Evolutionary conservation across 2,113 vertebrate species (phyloP).

Genomic region (Prionailurus bengalensis): DNA sequence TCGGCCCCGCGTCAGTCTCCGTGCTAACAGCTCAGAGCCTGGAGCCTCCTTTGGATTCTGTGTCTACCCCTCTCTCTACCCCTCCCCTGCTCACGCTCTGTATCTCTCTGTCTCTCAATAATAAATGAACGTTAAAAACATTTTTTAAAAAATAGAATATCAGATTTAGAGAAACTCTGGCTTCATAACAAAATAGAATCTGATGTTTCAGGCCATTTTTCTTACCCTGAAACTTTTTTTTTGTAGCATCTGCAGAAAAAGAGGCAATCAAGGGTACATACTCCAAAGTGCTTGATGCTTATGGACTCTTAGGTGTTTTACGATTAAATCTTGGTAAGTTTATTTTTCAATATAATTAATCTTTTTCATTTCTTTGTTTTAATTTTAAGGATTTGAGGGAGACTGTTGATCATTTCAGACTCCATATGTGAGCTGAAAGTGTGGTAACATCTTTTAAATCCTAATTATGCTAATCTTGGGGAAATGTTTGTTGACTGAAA

Average conservation of each 20-base stretch:
- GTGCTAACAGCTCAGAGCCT: no score
- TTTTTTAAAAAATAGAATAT: not conserved
- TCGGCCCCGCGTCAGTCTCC: no score
- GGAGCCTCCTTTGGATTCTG: no score
- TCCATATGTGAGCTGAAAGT: not conserved
- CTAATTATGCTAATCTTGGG: not conserved
- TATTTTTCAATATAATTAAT: not conserved
- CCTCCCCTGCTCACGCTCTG: no score
- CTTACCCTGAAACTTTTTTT: constrained; percentile 57
- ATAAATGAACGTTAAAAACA: no score
- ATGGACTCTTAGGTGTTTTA: constrained; percentile 97
- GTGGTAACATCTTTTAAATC: not conserved
- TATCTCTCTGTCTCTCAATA: no score
- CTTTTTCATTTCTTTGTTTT: constrained; percentile 48
- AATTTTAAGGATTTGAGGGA: constrained; percentile 27
- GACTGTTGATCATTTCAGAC: not conserved
- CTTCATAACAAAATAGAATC: constrained; percentile 7
- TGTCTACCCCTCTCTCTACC: no score
- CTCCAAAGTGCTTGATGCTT: constrained; percentile 96
- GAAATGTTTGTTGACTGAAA: not conserved
- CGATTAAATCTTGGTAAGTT: constrained; percentile 97
- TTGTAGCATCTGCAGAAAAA: constrained; percentile 94
- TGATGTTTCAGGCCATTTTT: constrained; percentile 50
- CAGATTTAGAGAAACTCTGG: not conserved
- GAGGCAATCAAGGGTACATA: constrained; percentile 96